Evolutionary conservation across 2,888 invertebrate species (phyloP).

Genomic region (Antheraea assamensis): DNA sequence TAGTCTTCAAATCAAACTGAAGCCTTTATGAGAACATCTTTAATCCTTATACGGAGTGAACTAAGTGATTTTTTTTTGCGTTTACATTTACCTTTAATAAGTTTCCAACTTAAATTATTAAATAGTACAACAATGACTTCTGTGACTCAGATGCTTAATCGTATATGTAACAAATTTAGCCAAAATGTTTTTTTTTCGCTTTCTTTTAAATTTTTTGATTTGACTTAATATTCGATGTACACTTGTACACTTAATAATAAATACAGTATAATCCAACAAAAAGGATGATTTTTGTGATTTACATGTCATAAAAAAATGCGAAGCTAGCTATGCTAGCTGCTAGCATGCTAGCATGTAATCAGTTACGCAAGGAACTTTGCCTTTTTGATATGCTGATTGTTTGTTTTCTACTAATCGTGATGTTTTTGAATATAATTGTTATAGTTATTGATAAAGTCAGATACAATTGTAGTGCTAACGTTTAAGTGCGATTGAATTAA

Average conservation of each 20-base stretch:
- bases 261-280: too few species aligned
- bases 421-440: too few species aligned
- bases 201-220: not conserved
- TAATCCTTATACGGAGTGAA: not conserved
- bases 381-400: too few species aligned
- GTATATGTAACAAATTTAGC: not conserved
- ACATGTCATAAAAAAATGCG: too few species aligned
- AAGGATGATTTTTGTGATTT: too few species aligned
- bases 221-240: not conserved
- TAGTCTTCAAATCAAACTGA: conserved; percentile 22
- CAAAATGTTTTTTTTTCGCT: not conserved
- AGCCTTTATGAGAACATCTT: not conserved
- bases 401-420: too few species aligned
- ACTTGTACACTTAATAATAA: too few species aligned
- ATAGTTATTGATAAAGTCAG: not conserved
- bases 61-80: too few species aligned
- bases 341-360: too few species aligned
- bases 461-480: not conserved
- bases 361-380: too few species aligned
- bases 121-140: not conserved
- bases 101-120: not conserved
- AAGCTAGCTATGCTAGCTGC: too few species aligned
- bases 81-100: not conserved
- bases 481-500: not conserved
- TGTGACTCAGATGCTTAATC: not conserved